phyloP scores from a whole-genome alignment of 2,888 invertebrate species.

The Cheilosia grossa region DNA sequence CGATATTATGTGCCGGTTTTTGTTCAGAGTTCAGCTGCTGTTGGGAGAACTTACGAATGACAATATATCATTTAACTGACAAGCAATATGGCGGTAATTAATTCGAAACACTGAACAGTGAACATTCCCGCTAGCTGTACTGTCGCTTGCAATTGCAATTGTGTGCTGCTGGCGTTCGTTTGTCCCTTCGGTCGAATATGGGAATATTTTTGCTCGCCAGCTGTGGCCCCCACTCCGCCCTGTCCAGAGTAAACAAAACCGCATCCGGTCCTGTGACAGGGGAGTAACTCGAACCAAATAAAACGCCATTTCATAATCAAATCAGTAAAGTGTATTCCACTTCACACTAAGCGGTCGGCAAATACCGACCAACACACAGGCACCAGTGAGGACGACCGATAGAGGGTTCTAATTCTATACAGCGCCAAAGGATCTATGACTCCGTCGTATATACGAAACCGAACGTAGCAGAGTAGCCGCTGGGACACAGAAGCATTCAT shows the following conservation, averaged over 20 bases:
- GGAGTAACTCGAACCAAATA: constrained; percentile 50
- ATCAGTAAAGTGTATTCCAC: constrained; percentile 73
- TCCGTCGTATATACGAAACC: neutral
- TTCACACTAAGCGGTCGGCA: constrained; percentile 71
- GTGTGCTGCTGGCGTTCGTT: neutral
- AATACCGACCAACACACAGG: constrained; percentile 45
- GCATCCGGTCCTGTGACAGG: constrained; percentile 28
- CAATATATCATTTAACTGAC: constrained; percentile 60
- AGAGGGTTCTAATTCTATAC: constrained; percentile 1
- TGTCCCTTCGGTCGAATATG: neutral
- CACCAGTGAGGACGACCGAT: neutral
- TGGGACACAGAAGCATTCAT: constrained; percentile 7
- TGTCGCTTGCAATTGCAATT: constrained; percentile 37
- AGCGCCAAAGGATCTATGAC: constrained; percentile 45
- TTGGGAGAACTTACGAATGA: constrained; percentile 44
- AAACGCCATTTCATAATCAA: constrained; percentile 73
- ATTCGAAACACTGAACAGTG: constrained; percentile 58
- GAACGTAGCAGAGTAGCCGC: neutral
- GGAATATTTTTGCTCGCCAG: constrained; percentile 20
- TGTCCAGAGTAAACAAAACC: constrained; percentile 49
- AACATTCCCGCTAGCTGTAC: neutral
- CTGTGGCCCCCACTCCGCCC: constrained; percentile 26
- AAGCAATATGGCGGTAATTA: constrained; percentile 66
- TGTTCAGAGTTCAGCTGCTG: constrained; percentile 9
- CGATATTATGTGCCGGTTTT: neutral